Base-by-base conservation (phyloP, 1,140 invertebrate genomes). In the Monochamus saltuarius region DNA sequence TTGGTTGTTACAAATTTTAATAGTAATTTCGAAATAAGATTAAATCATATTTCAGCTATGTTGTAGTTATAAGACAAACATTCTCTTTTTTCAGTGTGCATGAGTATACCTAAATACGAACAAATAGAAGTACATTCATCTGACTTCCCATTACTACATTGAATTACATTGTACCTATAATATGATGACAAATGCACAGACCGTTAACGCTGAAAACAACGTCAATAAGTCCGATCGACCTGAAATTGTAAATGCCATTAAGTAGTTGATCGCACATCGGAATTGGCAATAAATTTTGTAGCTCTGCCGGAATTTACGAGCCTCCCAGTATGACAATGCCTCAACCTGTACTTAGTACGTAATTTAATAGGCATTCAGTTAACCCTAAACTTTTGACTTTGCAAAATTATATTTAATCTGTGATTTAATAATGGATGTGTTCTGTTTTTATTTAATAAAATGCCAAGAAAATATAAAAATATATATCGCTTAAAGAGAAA, bases 241-340 rank as follows among this genome's bases (percentile, higher is more conserved):
- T 42, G 39, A 42, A 42, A 42, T 42, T 42, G 39, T 42, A 42
- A 42, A 42, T 42, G 39, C 39, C 39, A 42, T 42, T 42, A 42
- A 42, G 39, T 42, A 42, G 39, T 42, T 42, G 39, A 42, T 42
- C 16, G 39, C 39, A 42, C 39, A 42, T 42, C 7, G 39, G 39
- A 42, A 42, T 42, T 42, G 39, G 39, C 39, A 42, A 42, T 42
- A 42, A 42, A 42, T 42, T 42, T 16, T 42, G n/a, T 42, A 42
- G n/a, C 16, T 42, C 39, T 42, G n/a, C 16, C n/a, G 39, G 16
- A 13, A 42, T 42, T 42, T 42, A 42, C 39, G 39, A 42, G n/a
- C 39, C 39, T 16, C 16, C 39, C n/a, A 17, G n/a, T 42, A 42
- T 42, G 39, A 42, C 39, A 42, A 17, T 42, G 7, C n/a, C 39